Evolutionary conservation across 2,888 invertebrate genomes (phyloP).

Genomic region (Philereme transversata): DNA sequence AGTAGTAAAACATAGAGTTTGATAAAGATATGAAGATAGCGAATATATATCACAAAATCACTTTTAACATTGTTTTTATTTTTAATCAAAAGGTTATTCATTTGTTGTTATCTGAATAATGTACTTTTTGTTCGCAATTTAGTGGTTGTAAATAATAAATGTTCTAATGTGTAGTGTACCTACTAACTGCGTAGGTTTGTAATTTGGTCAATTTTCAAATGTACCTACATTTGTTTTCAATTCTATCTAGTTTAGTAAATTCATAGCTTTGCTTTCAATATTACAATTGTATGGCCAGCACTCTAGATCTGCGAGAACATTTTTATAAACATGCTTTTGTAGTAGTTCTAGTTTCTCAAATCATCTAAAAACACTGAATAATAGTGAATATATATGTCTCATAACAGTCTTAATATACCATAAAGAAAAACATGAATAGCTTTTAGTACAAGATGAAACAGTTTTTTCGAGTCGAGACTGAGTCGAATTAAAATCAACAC

Average conservation of each 20-base stretch:
- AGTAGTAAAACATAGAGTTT: too few relatives aligned
- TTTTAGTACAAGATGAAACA: conserved; percentile 2
- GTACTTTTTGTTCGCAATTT: conserved; percentile 45
- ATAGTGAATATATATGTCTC: conserved; percentile 24
- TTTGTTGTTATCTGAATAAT: conserved; percentile 3
- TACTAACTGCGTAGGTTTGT: conserved; percentile 64
- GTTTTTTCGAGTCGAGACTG: conserved; percentile 6
- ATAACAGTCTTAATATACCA: background rate
- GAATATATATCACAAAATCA: conserved; percentile 1
- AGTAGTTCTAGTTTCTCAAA: conserved; percentile 48
- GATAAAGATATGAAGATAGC: background rate
- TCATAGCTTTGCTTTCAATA: conserved; percentile 65
- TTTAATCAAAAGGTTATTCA: conserved; percentile 4
- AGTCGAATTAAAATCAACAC: background rate
- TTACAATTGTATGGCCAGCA: conserved; percentile 55
- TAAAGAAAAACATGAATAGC: background rate
- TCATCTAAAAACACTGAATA: conserved; percentile 35
- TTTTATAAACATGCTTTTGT: conserved; percentile 57
- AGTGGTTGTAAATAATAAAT: conserved; percentile 55
- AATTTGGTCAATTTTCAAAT: conserved; percentile 77
- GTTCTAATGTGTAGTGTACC: too few relatives aligned
- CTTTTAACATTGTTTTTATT: background rate
- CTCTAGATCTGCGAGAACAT: conserved; percentile 54
- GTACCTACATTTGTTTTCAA: conserved; percentile 62
- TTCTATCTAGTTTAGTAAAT: conserved; percentile 57